Evolutionary conservation across 1,140 invertebrate genomes (phyloP).

Genomic region (Psix sp.): DNA sequence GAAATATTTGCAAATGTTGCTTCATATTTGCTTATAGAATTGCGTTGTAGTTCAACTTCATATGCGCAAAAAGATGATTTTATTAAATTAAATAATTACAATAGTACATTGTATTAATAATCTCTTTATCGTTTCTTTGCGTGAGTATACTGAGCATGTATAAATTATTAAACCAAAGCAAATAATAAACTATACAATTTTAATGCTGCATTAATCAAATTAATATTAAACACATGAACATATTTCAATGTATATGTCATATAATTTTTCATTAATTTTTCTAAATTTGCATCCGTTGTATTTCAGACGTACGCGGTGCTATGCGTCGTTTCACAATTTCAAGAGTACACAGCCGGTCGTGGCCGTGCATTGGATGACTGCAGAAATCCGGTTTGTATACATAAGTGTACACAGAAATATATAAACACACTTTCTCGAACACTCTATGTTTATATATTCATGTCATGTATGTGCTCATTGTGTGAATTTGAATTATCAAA

Average conservation of each 20-base stretch:
- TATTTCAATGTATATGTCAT: constrained; percentile 2
- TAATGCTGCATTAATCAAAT: constrained; percentile 1
- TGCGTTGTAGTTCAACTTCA: too few relatives aligned
- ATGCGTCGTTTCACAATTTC: constrained; percentile 89
- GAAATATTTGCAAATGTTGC: too few relatives aligned
- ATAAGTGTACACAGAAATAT: too few relatives aligned
- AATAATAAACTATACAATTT: too few relatives aligned
- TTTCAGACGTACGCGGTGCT: constrained; percentile 86
- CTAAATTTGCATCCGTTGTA: constrained; percentile 20
- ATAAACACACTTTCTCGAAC: too few relatives aligned
- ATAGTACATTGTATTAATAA: too few relatives aligned
- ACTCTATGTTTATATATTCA: constrained; percentile 1
- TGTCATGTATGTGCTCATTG: neutral
- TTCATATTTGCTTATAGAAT: too few relatives aligned
- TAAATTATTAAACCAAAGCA: too few relatives aligned
- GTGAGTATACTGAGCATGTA: too few relatives aligned
- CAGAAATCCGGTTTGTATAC: constrained; percentile 70
- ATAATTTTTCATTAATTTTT: constrained; percentile 15
- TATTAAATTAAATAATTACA: too few relatives aligned
- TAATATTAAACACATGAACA: neutral
- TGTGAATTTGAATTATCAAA: neutral
- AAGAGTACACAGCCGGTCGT: constrained; percentile 85
- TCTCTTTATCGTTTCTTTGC: too few relatives aligned
- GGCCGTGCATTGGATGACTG: constrained; percentile 82
- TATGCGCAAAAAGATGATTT: too few relatives aligned